phyloP scores from a whole-genome alignment of 2,888 invertebrate genomes.

The Seira musarum region DNA sequence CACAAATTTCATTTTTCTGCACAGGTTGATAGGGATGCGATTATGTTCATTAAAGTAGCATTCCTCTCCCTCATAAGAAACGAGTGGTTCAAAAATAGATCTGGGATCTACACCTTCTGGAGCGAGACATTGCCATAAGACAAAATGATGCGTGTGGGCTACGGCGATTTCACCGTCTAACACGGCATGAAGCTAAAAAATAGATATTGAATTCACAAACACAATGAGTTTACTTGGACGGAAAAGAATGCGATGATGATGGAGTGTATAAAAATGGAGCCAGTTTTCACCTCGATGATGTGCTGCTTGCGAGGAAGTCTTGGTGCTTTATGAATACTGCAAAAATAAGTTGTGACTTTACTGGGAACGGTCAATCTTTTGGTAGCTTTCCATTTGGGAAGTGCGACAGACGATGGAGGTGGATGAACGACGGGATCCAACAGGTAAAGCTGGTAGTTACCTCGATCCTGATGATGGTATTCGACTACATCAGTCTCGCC shows the following conservation, averaged over 20 bases:
- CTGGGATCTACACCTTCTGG: conserved; percentile 41
- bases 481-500: conserved; percentile 28
- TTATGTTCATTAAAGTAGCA: conserved; percentile 39
- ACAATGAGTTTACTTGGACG: neutral
- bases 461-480: conserved; percentile 37
- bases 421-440: conserved; percentile 21
- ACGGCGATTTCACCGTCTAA: conserved; percentile 37
- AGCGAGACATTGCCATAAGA: conserved; percentile 43
- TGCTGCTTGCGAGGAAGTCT: conserved; percentile 31
- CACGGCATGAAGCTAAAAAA: conserved; percentile 29
- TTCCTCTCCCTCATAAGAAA: conserved; percentile 33
- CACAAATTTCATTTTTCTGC: conserved; percentile 39
- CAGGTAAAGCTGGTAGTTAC: conserved; percentile 27
- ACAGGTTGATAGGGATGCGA: conserved; percentile 41
- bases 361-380: conserved; percentile 19
- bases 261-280: too few species aligned
- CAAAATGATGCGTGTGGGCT: conserved; percentile 52
- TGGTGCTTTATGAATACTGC: conserved; percentile 42
- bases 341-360: conserved; percentile 48
- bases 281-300: conserved; percentile 40
- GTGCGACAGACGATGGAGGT: conserved; percentile 1
- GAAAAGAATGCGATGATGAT: neutral
- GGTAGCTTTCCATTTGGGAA: conserved; percentile 28
- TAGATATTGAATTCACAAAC: neutral
- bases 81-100: conserved; percentile 39